Evolutionary conservation across 2,888 invertebrate species (phyloP).

Genomic region (Oasisia sp.): DNA sequence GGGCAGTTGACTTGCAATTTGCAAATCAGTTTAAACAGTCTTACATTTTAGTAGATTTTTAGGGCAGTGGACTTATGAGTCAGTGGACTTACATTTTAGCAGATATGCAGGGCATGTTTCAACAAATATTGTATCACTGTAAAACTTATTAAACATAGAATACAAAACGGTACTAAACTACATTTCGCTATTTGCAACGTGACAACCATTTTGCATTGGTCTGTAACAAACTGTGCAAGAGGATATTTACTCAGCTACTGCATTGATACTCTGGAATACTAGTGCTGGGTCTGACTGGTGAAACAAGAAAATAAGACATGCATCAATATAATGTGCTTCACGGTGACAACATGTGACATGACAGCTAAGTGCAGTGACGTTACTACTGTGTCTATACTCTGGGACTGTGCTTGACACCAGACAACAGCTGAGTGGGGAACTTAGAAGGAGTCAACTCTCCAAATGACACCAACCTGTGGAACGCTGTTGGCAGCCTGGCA

Average conservation of each 20-base stretch:
- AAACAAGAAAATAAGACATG: background rate
- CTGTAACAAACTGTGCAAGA: background rate
- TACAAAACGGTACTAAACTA: background rate
- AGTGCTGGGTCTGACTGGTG: background rate
- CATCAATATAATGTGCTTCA: background rate
- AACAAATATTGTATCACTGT: no score
- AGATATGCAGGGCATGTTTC: no score
- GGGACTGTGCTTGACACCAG: background rate
- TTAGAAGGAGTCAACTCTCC: background rate
- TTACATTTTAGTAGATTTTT: no score
- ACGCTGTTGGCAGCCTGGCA: constrained; percentile 3
- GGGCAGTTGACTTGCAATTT: no score
- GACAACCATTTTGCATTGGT: no score
- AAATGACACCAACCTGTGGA: background rate
- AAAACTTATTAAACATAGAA: no score
- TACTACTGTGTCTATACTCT: background rate
- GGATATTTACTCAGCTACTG: background rate
- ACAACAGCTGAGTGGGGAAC: background rate
- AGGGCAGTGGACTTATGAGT: background rate
- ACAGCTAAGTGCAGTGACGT: background rate
- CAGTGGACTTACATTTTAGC: background rate
- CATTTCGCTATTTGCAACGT: background rate
- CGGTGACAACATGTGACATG: background rate
- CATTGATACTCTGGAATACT: background rate
- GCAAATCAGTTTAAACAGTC: no score